These are phyloP conservation scores for Silurus meridionalis DNA, from an alignment of 2,113 vertebrate genomes.

Conservation along the genomic window DNA sequence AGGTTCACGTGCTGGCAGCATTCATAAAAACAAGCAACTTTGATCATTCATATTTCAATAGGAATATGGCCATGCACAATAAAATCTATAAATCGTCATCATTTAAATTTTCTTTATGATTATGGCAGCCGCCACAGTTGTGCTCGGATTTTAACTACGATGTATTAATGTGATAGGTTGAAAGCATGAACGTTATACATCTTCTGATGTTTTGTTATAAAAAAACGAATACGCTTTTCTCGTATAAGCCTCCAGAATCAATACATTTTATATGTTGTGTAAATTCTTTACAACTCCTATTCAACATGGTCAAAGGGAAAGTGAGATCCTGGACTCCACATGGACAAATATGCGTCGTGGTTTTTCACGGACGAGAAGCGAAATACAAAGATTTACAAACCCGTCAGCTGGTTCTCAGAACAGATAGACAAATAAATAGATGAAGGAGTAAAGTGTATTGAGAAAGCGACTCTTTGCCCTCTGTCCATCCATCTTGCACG, in stretches of 20 bases:
- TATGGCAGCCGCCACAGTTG: not conserved
- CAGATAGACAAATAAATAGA: not conserved
- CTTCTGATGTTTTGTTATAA: not conserved
- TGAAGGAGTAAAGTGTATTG: not conserved
- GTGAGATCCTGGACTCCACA: not conserved
- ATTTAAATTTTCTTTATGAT: not conserved
- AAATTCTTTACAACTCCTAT: conserved; percentile 16
- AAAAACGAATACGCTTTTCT: not conserved
- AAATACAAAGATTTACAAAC: not conserved
- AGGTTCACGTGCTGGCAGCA: not conserved
- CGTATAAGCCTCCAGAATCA: not conserved
- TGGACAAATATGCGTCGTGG: not conserved
- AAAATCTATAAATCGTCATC: not conserved
- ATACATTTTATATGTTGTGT: not conserved
- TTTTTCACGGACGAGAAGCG: not conserved
- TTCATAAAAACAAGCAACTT: conserved; percentile 12
- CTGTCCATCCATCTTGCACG: conserved; percentile 22
- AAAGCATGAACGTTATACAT: not conserved
- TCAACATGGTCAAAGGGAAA: not conserved
- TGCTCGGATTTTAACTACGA: not conserved
- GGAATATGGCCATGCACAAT: not conserved
- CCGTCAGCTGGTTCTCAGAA: not conserved
- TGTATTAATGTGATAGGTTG: too few species aligned
- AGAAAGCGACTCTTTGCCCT: not conserved
- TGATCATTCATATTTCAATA: not conserved